These are phyloP conservation scores for Sminthurinus signatus DNA, from an alignment of 1,140 invertebrate genomes.

Conservation along the genomic window DNA sequence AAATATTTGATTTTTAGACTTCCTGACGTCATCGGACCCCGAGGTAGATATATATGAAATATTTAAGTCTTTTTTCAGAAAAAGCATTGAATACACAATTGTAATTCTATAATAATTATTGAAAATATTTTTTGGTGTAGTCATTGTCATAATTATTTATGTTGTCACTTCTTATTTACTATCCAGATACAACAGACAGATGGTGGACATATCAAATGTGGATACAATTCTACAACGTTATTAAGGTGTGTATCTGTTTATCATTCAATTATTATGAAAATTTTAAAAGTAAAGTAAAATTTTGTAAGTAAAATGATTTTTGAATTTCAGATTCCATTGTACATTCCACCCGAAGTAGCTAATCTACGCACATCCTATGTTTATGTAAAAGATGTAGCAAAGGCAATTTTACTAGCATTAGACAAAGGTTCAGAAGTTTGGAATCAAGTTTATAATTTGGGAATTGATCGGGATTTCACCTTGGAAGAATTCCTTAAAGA, in stretches of 20 bases:
- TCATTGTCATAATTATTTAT: no score
- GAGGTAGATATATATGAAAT: no score
- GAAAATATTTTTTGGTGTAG: no score
- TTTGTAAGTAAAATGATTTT: no score
- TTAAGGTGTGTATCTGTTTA: slow-evolving; percentile 19
- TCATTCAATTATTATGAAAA: not conserved
- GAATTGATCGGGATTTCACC: slow-evolving; percentile 21
- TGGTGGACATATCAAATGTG: slow-evolving; percentile 52
- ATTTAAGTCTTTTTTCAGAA: no score
- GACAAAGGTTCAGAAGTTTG: slow-evolving; percentile 34
- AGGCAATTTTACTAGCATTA: slow-evolving; percentile 43
- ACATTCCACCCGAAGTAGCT: slow-evolving; percentile 44
- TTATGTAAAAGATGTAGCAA: slow-evolving; percentile 49
- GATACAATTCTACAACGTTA: slow-evolving; percentile 45
- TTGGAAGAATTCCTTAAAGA: slow-evolving; percentile 40
- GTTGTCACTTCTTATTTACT: no score
- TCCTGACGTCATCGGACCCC: slow-evolving; percentile 50
- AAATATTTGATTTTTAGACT: slow-evolving; percentile 47
- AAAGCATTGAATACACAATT: no score
- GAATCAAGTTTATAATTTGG: slow-evolving; percentile 49
- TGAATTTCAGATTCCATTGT: slow-evolving; percentile 41
- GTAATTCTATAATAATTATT: no score
- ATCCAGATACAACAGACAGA: slow-evolving; percentile 50
- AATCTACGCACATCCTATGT: slow-evolving; percentile 48
- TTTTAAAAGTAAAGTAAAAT: not conserved